Percentiles rank a stretch among this genome's conserved stretches.
phyloP scores from a whole-genome alignment of 2,797 vertebrate species.

The Sebastes umbrosus region DNA sequence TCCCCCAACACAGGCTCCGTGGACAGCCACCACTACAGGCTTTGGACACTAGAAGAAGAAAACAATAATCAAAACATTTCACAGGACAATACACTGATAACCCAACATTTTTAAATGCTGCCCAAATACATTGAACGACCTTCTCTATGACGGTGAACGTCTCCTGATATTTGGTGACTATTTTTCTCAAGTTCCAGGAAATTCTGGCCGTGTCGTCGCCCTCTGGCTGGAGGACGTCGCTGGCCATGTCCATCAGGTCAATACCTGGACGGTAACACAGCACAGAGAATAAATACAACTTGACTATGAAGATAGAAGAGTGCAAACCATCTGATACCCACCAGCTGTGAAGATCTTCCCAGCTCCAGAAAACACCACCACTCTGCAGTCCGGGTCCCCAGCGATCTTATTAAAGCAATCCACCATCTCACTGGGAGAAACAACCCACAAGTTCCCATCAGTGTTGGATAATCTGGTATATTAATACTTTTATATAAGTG shows the following conservation, averaged over 20 bases:
- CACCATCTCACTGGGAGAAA: slow-evolving; percentile 87
- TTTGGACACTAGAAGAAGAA: slow-evolving; percentile 86
- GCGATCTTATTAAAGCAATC: slow-evolving; percentile 85
- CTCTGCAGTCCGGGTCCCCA: slow-evolving; percentile 82
- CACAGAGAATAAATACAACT: background rate
- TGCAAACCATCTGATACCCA: slow-evolving; percentile 27
- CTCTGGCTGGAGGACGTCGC: slow-evolving; percentile 67
- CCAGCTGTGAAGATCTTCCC: slow-evolving; percentile 88
- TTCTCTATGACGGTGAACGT: slow-evolving; percentile 89
- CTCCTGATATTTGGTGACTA: slow-evolving; percentile 83
- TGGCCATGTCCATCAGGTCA: slow-evolving; percentile 83
- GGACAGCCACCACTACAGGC: slow-evolving; percentile 88
- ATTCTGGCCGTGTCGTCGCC: slow-evolving; percentile 84
- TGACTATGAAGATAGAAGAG: fast-evolving
- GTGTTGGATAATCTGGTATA: background rate
- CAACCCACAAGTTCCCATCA: background rate
- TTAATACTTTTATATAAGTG: background rate
- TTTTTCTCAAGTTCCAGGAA: slow-evolving; percentile 81
- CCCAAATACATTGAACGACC: slow-evolving; percentile 67
- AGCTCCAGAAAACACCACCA: slow-evolving; percentile 88
- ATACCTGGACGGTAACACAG: slow-evolving; percentile 78
- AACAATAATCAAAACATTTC: background rate
- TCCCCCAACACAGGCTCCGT: slow-evolving; percentile 88
- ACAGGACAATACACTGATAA: background rate
- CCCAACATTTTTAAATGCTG: background rate